Percentiles rank a stretch among this genome's conserved stretches.
Conservation (phyloP, 92 coral and sea anemone species). For the Ricordea florida region DNA sequence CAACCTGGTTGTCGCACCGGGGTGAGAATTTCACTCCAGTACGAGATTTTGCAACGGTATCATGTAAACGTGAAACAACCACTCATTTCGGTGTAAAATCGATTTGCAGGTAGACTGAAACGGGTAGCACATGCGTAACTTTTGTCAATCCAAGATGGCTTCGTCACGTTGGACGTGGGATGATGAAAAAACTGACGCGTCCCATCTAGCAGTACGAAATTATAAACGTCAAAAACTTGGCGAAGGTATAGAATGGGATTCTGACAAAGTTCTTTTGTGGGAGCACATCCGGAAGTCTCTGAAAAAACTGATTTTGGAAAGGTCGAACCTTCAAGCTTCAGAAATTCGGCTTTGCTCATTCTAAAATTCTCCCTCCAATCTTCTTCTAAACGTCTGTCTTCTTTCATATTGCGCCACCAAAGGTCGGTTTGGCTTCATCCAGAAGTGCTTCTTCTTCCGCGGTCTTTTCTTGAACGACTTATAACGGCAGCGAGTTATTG, state of each 20-base stretch:
- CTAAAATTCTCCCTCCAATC: too few species aligned
- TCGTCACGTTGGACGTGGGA: slow-evolving; percentile 42
- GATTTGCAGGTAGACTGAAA: too few species aligned
- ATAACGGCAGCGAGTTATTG: not conserved
- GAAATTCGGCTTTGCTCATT: too few species aligned
- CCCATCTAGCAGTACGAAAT: slow-evolving; percentile 5
- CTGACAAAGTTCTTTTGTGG: slow-evolving; percentile 28
- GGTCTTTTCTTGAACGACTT: slow-evolving; percentile 15
- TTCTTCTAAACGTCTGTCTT: not conserved
- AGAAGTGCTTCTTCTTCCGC: slow-evolving; percentile 20
- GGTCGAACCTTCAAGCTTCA: too few species aligned
- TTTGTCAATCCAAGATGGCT: too few species aligned
- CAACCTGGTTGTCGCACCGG: too few species aligned
- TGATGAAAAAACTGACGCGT: slow-evolving; percentile 23
- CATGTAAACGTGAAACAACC: too few species aligned
- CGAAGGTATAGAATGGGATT: slow-evolving; percentile 34
- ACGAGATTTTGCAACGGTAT: too few species aligned
- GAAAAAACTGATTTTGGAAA: too few species aligned
- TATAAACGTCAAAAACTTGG: slow-evolving; percentile 42
- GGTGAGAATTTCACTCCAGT: too few species aligned
- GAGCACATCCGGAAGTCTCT: slow-evolving; percentile 33
- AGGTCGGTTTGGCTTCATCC: not conserved
- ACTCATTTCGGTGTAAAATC: too few species aligned
- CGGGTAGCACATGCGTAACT: too few species aligned
- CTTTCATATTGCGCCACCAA: not conserved